Base-by-base conservation (phyloP, 2,888 invertebrate genomes). In the Brenthis daphne region DNA sequence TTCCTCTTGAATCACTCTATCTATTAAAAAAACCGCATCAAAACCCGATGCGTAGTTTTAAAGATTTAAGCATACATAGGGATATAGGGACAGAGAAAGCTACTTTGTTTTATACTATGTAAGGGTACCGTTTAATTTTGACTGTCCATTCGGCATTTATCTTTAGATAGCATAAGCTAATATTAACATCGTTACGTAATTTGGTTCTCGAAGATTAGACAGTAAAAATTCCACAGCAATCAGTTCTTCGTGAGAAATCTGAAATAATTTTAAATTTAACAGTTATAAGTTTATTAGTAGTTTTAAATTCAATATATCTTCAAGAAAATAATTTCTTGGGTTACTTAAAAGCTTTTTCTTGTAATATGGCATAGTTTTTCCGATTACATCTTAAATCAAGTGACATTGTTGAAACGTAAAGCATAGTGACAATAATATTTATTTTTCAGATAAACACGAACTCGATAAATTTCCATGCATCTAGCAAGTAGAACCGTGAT, bases 391-490 rank as follows among this genome's bases (percentile, higher is more conserved):
- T 60, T 58, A n/a, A n/a, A 24, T 29, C 6, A 6, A n/a, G n/a
- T 29, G 58, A 48, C 12, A n/a, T 29, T 29, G 29, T 4, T 6
- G 50, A 4, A 60, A 48, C n/a, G 29, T 50, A n/a, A 50, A 29
- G 48, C 24, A 60, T 29, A n/a, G 50, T 60, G 29, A 29, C 29
- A 50, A n/a, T 29, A 12, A 60, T 47, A 57, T 48, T 65, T 76
- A 82, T 82, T 78, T 89, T 88, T 68, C 85, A 90, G 89, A 75
- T 75, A 77, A 65, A 68, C 63, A 48, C 68, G 20, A 14, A 68
- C 16, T 69, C 66, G 60, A 82, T 76, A 72, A 80, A 77, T 82
- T 79, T 87, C 88, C 87, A 91, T 91, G 91, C 83, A 85, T 86
- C 85, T 81, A 81, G 83, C 80, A 83, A 77, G 82, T 68, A 79